These are phyloP conservation scores for Crotalus viridis DNA, from an alignment of 2,113 vertebrate genomes.

Conservation along the genomic window DNA sequence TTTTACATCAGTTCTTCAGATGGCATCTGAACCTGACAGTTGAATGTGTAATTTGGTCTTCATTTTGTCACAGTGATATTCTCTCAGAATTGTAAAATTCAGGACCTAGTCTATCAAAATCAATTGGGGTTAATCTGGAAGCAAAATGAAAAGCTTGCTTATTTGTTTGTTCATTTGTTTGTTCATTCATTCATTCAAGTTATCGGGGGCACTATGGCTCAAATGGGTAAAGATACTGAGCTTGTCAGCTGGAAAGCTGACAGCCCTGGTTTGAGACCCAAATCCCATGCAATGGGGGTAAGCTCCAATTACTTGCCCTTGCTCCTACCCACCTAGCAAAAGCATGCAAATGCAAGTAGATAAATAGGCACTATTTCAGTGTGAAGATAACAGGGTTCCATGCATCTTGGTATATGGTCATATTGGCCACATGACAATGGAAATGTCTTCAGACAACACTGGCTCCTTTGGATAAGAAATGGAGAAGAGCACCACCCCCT, in stretches of 20 bases:
- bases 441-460: background rate
- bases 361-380: background rate
- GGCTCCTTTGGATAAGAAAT: background rate
- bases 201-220: no score
- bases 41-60: background rate
- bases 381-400: background rate
- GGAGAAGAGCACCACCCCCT: background rate
- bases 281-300: background rate
- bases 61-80: background rate
- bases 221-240: no score
- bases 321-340: background rate
- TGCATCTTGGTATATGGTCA: background rate
- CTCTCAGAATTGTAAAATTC: fast-evolving
- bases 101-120: background rate
- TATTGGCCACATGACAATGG: background rate
- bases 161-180: no score
- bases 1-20: background rate
- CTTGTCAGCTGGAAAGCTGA: no score
- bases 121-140: background rate
- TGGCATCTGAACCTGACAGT: fast-evolving
- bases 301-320: background rate
- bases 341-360: background rate
- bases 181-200: no score
- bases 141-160: background rate
- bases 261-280: background rate